Percentiles rank a stretch among this genome's conserved stretches.
Evolutionary conservation across 2,888 invertebrate species (phyloP).

Genomic region (Harpalus rufipes): DNA sequence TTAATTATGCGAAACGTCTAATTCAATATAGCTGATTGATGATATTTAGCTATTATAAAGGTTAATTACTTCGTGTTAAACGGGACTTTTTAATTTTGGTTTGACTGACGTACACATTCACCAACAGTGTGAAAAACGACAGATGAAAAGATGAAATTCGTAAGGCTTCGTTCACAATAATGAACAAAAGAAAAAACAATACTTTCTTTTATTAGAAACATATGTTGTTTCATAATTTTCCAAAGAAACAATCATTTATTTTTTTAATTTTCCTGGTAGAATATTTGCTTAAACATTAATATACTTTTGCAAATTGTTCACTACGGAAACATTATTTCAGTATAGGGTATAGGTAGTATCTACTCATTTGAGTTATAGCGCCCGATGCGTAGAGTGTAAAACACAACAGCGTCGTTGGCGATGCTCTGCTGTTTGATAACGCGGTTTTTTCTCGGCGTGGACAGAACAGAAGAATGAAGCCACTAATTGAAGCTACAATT

Average conservation of each 20-base stretch:
- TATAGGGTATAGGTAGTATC: no score
- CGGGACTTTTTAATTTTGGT: slow-evolving; percentile 53
- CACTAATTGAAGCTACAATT: slow-evolving; percentile 72
- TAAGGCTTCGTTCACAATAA: no score
- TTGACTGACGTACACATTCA: slow-evolving; percentile 58
- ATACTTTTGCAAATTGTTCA: no score
- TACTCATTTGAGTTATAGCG: no score
- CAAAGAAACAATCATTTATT: no score
- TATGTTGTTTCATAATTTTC: no score
- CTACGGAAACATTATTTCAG: no score
- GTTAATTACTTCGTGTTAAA: slow-evolving; percentile 60
- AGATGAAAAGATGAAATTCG: background rate
- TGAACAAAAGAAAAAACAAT: no score
- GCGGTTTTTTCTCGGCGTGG: slow-evolving; percentile 24
- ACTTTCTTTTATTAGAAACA: no score
- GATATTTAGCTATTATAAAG: slow-evolving; percentile 60
- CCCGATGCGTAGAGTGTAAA: slow-evolving; percentile 13
- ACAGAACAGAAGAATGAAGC: slow-evolving; percentile 64
- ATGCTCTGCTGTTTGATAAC: slow-evolving; percentile 7
- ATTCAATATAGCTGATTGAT: slow-evolving; percentile 63
- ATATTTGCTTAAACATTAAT: no score
- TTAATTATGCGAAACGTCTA: slow-evolving; percentile 61
- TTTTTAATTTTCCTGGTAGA: no score
- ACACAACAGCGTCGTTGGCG: slow-evolving; percentile 9
- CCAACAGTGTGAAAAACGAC: slow-evolving; percentile 19